These are phyloP conservation scores for Noctua janthina DNA, from an alignment of 2,888 invertebrate species.

Conservation along the genomic window DNA sequence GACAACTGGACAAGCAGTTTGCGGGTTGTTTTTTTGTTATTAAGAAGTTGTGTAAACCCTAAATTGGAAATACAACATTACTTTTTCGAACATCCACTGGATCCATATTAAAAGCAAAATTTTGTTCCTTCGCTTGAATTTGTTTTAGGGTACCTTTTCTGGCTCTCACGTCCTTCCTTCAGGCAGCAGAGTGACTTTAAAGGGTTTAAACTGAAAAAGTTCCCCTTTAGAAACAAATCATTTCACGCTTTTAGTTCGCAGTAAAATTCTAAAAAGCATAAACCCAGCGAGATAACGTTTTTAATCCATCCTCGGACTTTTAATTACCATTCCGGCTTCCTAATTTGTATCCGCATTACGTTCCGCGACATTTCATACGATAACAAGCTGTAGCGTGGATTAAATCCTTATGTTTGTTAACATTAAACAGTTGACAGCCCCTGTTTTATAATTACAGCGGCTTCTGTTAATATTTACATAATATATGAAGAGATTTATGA, in stretches of 20 bases:
- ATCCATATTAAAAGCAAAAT: neutral
- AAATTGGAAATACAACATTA: neutral
- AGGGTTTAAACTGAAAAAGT: neutral
- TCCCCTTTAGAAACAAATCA: neutral
- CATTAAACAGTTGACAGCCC: constrained; percentile 58
- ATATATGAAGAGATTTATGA: constrained; percentile 62
- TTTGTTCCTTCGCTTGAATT: too few relatives aligned
- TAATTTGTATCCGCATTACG: constrained; percentile 61
- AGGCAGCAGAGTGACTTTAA: neutral
- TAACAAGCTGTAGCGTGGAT: constrained; percentile 43
- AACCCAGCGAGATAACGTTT: constrained; percentile 39
- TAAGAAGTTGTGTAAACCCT: neutral
- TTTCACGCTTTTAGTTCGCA: constrained; percentile 12
- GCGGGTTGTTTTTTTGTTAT: neutral
- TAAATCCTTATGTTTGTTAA: constrained; percentile 60
- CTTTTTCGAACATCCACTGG: neutral
- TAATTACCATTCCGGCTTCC: constrained; percentile 56
- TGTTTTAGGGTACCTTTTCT: neutral
- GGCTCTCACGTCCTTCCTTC: neutral
- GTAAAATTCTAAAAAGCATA: constrained; percentile 26
- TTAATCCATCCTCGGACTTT: constrained; percentile 53
- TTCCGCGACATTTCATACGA: constrained; percentile 49
- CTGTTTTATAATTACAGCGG: constrained; percentile 60
- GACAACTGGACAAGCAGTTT: too few relatives aligned
- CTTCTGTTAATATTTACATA: constrained; percentile 61